A percentile compares a stretch with the other conserved stretches of the same genome.
Evolutionary conservation across 2,888 invertebrate species (phyloP).

Genomic region (Ophion ellenae): DNA sequence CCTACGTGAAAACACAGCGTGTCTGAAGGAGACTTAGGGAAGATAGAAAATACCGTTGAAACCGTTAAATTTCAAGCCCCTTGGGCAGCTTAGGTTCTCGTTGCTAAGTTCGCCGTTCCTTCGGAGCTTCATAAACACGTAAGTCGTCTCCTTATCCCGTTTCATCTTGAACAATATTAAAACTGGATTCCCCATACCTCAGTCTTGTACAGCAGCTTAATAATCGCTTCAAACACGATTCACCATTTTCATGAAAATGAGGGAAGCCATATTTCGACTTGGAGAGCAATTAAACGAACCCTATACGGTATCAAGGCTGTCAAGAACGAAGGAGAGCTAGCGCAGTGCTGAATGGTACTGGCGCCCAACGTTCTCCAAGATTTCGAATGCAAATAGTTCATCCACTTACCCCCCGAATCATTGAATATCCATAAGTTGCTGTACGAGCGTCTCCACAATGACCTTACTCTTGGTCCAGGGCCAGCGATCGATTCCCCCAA

Average conservation of each 20-base stretch:
- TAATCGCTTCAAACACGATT: conserved; percentile 38
- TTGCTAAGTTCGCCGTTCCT: conserved; percentile 5
- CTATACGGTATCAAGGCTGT: neutral
- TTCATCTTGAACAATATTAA: conserved; percentile 47
- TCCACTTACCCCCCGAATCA: too few relatives aligned
- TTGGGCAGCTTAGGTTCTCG: conserved; percentile 44
- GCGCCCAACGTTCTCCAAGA: too few relatives aligned
- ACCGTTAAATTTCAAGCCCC: conserved; percentile 55
- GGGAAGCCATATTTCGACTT: neutral
- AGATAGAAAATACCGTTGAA: conserved; percentile 47
- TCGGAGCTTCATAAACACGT: conserved; percentile 48
- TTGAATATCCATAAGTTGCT: too few relatives aligned
- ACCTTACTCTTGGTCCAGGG: neutral
- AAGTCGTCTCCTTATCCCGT: conserved; percentile 14
- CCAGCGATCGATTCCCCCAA: neutral
- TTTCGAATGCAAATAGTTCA: too few relatives aligned
- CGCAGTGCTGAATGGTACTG: too few relatives aligned
- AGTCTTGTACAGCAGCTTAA: neutral
- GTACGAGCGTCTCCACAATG: neutral
- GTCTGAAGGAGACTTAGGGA: conserved; percentile 11
- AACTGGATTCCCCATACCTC: conserved; percentile 40
- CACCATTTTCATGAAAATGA: neutral
- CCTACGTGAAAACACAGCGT: conserved; percentile 44
- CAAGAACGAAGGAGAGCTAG: too few relatives aligned
- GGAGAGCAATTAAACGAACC: neutral